Conservation (phyloP, 2,888 invertebrate genomes). For the Orchestes rusci region DNA sequence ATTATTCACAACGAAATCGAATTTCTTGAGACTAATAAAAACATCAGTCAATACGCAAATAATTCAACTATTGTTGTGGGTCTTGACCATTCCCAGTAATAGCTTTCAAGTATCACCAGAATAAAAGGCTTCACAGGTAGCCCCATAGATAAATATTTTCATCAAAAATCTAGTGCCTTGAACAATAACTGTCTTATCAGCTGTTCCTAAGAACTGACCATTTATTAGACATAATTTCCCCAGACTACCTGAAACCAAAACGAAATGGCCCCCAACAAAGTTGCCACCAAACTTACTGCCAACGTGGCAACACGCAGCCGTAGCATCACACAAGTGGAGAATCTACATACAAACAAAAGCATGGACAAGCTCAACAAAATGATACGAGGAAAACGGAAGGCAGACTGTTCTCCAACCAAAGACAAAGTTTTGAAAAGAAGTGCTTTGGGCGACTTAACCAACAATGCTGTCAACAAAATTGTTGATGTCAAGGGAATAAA, state of each 20-base stretch:
- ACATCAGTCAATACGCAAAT: too few relatives aligned
- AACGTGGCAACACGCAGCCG: constrained; percentile 49
- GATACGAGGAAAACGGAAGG: constrained; percentile 65
- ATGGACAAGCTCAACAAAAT: constrained; percentile 29
- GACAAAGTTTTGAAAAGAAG: constrained; percentile 70
- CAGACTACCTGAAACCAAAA: neutral
- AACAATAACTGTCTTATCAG: too few relatives aligned
- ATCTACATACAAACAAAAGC: constrained; percentile 11
- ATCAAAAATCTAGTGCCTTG: too few relatives aligned
- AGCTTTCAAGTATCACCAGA: too few relatives aligned
- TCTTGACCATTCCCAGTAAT: too few relatives aligned
- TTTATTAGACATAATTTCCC: neutral
- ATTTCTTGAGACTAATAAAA: too few relatives aligned
- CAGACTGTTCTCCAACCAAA: constrained; percentile 69
- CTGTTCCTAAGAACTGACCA: neutral
- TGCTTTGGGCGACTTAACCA: constrained; percentile 64
- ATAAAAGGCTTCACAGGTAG: too few relatives aligned
- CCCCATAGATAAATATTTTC: too few relatives aligned
- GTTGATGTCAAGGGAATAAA: constrained; percentile 20
- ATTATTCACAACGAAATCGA: too few relatives aligned
- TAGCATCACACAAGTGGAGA: constrained; percentile 10
- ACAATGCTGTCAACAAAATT: constrained; percentile 15
- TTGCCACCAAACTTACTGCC: constrained; percentile 35
- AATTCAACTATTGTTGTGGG: too few relatives aligned
- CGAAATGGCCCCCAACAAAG: constrained; percentile 56